Base-by-base conservation (phyloP, 2,888 invertebrate species). In the Hirtodrosophila trivittata region DNA sequence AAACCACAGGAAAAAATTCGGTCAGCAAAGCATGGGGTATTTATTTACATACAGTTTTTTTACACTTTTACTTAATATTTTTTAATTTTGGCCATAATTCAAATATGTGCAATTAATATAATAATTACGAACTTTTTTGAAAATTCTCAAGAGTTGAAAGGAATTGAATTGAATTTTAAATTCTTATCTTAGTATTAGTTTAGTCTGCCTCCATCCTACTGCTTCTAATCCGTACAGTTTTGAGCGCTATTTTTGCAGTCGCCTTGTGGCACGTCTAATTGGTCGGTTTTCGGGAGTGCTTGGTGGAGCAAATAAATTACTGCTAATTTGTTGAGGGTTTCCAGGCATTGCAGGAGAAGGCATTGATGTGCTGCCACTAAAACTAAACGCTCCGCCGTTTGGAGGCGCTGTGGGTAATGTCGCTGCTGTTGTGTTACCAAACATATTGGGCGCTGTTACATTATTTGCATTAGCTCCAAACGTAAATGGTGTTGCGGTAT, bases 181-280 rank as follows among this genome's bases (percentile, higher is more conserved):
- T n/a, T n/a, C n/a, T n/a, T n/a, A n/a, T n/a, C n/a, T n/a, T n/a
- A n/a, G n/a, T n/a, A n/a, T n/a, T n/a, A n/a, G n/a, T n/a, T n/a
- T n/a, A n/a, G n/a, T n/a, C 5, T 21, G 18, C 5, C 3, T 21
- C 5, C 18, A 5, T 21, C 18, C 3, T 21, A 21, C 2, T 21
- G 18, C 2, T 21, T 21, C 5, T 5, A 21, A 9, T 25, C 25
- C 25, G 9, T 30, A 7, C 30, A 28, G 28, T 28, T 30, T 3
- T 12, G 4, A 21, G 6, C 21, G 7, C 37, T 66, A 88, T 51
- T 88, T 89, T 35, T 87, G 87, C 16, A 88, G 66, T 5, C 89
- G 88, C 12, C 89, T 66, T 2, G 89, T 88, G 6, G 89, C 89
- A 2, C 84, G 83, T 25, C 89, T 74, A 0, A 88, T 85, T 8